phyloP scores from a whole-genome alignment of 37 sponge, comb jelly and placozoan genomes.

The Hormiphora californensis region DNA sequence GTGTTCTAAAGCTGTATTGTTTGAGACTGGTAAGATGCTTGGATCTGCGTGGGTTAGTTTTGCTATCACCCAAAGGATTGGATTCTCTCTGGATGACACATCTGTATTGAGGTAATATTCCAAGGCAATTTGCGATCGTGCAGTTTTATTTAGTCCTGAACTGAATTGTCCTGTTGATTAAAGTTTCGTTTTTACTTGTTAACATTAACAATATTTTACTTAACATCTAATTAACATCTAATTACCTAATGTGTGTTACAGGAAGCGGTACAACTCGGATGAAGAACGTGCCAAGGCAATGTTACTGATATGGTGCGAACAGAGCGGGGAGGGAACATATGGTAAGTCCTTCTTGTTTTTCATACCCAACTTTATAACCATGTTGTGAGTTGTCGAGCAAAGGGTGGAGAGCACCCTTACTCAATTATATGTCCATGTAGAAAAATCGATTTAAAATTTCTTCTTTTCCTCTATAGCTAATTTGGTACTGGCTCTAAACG shows the following conservation, averaged over 20 bases:
- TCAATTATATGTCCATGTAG: too few species aligned
- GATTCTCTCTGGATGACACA: neutral
- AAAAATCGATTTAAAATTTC: neutral
- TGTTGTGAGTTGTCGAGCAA: neutral
- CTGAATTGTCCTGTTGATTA: too few species aligned
- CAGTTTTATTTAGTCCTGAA: too few species aligned
- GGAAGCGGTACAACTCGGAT: neutral
- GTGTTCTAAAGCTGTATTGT: neutral
- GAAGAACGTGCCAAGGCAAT: neutral
- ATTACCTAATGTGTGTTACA: neutral
- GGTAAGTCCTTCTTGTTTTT: neutral
- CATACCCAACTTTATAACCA: neutral
- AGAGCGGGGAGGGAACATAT: neutral
- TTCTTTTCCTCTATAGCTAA: neutral
- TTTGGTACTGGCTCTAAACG: neutral
- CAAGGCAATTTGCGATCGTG: neutral
- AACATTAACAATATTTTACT: too few species aligned
- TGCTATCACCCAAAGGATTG: neutral
- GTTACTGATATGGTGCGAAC: neutral
- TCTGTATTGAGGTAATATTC: neutral
- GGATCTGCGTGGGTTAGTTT: constrained; percentile 17
- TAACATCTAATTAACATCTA: neutral
- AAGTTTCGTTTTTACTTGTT: too few species aligned
- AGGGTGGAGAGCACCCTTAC: too few species aligned
- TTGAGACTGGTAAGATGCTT: neutral